These are phyloP conservation scores for Craseonycteris thonglongyai DNA, from an alignment of 2,113 vertebrate genomes.

Conservation along the genomic window DNA sequence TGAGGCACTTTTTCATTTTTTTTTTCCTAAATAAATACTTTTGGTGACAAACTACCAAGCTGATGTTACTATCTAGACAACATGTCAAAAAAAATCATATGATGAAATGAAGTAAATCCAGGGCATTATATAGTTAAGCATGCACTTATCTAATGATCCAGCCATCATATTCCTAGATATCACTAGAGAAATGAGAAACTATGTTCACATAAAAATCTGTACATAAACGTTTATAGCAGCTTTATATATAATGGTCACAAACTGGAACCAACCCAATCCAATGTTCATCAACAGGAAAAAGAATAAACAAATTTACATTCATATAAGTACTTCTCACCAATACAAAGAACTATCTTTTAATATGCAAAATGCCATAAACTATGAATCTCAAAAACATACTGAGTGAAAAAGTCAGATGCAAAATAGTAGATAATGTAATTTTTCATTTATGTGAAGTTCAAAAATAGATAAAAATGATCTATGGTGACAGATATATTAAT, in stretches of 20 bases:
- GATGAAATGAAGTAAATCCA: background rate
- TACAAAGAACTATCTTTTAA: background rate
- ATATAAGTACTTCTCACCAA: background rate
- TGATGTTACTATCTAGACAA: too few species aligned
- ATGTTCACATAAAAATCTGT: background rate
- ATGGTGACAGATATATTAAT: too few species aligned
- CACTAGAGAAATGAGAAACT: background rate
- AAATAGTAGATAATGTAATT: background rate
- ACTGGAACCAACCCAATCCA: background rate
- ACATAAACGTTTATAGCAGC: background rate
- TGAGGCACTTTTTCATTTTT: too few species aligned
- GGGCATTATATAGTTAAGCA: background rate
- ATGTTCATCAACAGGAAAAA: background rate
- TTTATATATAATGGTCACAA: background rate
- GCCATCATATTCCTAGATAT: background rate
- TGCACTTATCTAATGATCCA: background rate
- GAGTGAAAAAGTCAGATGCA: background rate
- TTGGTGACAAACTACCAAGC: too few species aligned
- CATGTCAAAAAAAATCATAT: background rate
- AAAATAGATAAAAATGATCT: constrained; percentile 13
- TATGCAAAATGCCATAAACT: background rate
- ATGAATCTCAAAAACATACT: background rate
- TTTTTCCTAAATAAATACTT: too few species aligned
- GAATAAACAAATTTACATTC: background rate
- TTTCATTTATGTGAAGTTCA: background rate